Evolutionary conservation across 2,113 vertebrate species (phyloP).

Genomic region (Accipiter virgatus): DNA sequence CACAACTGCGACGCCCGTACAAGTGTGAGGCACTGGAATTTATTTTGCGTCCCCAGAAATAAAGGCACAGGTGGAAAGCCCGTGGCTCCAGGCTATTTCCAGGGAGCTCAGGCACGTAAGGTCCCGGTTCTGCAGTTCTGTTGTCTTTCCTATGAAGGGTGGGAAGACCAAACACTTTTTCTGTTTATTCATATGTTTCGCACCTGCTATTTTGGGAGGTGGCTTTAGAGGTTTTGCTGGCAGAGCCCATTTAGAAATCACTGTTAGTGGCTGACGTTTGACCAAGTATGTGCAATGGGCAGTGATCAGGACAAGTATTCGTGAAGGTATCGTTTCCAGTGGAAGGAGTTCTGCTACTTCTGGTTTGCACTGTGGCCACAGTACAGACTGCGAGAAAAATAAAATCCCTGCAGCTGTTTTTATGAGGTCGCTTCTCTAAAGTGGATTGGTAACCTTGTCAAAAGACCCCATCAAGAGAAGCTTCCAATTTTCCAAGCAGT

Average conservation of each 20-base stretch:
- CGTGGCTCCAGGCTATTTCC: background rate
- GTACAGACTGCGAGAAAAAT: background rate
- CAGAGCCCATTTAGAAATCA: background rate
- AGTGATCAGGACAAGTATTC: background rate
- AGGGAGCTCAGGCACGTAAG: background rate
- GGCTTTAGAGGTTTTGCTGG: background rate
- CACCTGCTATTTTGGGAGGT: background rate
- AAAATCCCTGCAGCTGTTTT: background rate
- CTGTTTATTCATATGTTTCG: background rate
- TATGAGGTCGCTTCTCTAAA: conserved; percentile 3
- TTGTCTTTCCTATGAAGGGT: background rate
- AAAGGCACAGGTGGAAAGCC: background rate
- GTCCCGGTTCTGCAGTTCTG: background rate
- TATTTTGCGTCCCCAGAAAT: background rate
- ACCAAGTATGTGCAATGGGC: background rate
- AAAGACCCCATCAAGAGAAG: conserved; percentile 9
- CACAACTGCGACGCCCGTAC: background rate
- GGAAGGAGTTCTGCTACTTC: background rate
- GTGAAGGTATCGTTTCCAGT: background rate
- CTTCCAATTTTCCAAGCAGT: conserved; percentile 31
- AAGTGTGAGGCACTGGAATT: background rate
- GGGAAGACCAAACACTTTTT: background rate
- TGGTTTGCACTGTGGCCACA: background rate
- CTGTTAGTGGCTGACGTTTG: background rate
- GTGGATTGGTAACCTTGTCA: conserved; percentile 37